Evolutionary conservation across 1,140 invertebrate species (phyloP), one percentile per base, ranked within the genome.

Genomic region (Aphis gossypii): DNA sequence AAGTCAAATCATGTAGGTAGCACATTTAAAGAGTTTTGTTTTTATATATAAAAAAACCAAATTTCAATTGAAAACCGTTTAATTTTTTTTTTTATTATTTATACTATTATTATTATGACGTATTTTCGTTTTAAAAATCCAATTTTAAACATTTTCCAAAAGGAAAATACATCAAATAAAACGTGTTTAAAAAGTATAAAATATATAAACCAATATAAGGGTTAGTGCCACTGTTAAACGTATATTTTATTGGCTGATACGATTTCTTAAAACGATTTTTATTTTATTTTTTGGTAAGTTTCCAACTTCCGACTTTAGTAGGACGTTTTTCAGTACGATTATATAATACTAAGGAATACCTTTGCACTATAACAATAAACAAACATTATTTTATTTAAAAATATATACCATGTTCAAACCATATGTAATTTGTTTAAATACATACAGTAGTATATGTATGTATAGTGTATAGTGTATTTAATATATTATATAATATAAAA

Each of bases 161-260:
- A 60, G 23, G 6, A 68, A 90, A 90, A 44, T 90, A 90, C 38
- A 68, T 90, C 89, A 90, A 90, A 90, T 44, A 68, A 90, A 68
- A 90, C 38, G 54, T 90, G 89, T 90, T 90, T 68, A 90, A 90
- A 44, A 88, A 51, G 14, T 68, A 44, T 44, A 90, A 90, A 68
- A 90, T 90, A 68, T 90, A 90, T 25, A 44, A 68, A 90, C 54
- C 25, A 68, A 90, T 56, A 68, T 68, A n/a, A n/a, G 6, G 25
- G 35, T 60, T 60, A 90, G 25, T 14, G 35, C 25, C 11, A 25
- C 35, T 89, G n/a, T 89, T 89, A n/a, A 54, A 89, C n/a, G 7
- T 90, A 25, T 68, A 90, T 68, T 90, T 90, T 48, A 90, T 90
- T 90, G 41, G 38, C 54, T 41, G 54, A 90, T 68, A 68, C 54